phyloP scores from a whole-genome alignment of 1,140 invertebrate species.

The Lucilia sericata region DNA sequence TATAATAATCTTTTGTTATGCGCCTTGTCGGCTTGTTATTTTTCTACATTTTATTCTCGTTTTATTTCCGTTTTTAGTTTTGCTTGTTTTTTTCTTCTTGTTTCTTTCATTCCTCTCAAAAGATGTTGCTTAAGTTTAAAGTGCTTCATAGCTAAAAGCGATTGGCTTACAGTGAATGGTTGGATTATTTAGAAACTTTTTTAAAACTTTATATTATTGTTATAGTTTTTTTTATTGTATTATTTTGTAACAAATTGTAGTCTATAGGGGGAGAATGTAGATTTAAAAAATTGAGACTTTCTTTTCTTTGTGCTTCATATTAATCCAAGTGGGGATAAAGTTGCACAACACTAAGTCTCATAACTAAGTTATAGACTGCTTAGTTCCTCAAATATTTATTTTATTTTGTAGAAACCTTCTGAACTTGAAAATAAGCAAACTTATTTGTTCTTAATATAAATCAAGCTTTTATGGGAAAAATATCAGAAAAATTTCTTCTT shows the following conservation, averaged over 20 bases:
- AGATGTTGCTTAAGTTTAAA: neutral
- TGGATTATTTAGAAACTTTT: neutral
- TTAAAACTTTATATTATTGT: too few relatives aligned
- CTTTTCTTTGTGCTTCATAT: too few relatives aligned
- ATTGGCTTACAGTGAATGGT: neutral
- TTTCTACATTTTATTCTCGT: neutral
- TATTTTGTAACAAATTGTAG: neutral
- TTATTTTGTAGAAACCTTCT: too few relatives aligned
- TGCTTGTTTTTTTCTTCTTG: neutral
- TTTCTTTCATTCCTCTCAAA: neutral
- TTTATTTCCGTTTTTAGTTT: neutral
- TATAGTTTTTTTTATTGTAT: neutral
- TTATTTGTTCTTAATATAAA: too few relatives aligned
- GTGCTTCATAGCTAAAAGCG: neutral
- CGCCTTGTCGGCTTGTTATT: neutral
- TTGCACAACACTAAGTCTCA: too few relatives aligned
- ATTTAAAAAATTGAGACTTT: neutral
- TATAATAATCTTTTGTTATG: neutral
- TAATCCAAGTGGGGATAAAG: too few relatives aligned
- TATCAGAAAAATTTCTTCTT: too few relatives aligned
- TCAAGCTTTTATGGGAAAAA: too few relatives aligned
- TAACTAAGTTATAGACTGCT: too few relatives aligned
- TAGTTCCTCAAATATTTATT: too few relatives aligned
- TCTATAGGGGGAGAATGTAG: neutral
- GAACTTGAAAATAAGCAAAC: too few relatives aligned